Conservation (phyloP, 2,888 invertebrate species). For the Papilio gigon region DNA sequence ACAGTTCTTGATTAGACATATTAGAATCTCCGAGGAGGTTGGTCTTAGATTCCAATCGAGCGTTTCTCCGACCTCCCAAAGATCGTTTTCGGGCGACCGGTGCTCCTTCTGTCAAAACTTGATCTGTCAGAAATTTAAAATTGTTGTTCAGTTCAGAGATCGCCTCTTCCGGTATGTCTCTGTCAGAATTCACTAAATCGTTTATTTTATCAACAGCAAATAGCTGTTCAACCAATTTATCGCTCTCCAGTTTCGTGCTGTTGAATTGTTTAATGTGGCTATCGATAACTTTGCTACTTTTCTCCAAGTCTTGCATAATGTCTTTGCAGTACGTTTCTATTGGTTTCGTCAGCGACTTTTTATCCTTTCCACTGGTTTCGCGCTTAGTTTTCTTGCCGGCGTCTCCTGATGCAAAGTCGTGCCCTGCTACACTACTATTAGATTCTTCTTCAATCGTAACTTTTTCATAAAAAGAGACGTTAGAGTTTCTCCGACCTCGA, state of each 20-base stretch:
- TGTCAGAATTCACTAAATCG: conserved; percentile 66
- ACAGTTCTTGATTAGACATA: conserved; percentile 72
- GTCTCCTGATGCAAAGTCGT: conserved; percentile 50
- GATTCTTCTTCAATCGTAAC: conserved; percentile 55
- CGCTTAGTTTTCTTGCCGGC: conserved; percentile 54
- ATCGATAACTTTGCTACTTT: conserved; percentile 75
- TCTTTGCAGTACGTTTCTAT: conserved; percentile 75
- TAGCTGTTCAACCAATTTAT: conserved; percentile 76
- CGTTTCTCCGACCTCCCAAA: conserved; percentile 60
- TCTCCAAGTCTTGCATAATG: conserved; percentile 74
- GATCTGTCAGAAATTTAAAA: conserved; percentile 69
- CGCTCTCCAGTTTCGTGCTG: conserved; percentile 71
- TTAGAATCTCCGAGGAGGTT: conserved; percentile 67
- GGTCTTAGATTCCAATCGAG: conserved; percentile 54
- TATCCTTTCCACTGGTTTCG: conserved; percentile 58
- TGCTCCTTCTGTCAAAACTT: conserved; percentile 57
- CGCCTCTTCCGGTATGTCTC: conserved; percentile 63
- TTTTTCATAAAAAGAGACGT: conserved; percentile 65
- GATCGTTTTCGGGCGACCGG: conserved; percentile 63
- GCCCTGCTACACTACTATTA: conserved; percentile 53
- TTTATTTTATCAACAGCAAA: conserved; percentile 79
- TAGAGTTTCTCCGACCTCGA: conserved; percentile 67
- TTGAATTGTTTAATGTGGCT: conserved; percentile 78
- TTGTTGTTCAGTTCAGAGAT: conserved; percentile 72
- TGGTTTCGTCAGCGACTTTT: conserved; percentile 60